Evolutionary conservation across 2,888 invertebrate species (phyloP), one percentile per base, ranked within the genome.

Genomic region (Prosapia bicincta): DNA sequence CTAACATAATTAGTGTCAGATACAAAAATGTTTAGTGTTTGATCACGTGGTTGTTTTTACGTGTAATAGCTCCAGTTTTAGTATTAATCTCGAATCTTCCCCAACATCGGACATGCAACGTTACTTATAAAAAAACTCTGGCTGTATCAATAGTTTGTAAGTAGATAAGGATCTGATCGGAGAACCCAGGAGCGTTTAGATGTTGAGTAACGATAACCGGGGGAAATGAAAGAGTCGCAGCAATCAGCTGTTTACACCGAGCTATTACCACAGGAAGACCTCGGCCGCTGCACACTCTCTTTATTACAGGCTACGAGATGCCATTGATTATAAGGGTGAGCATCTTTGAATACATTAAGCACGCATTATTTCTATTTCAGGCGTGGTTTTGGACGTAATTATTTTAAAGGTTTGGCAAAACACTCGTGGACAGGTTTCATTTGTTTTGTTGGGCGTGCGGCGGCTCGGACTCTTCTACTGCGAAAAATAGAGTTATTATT

Each of bases 191-290:
- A 38, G 38, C 38, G 38, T 9, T 38, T 38, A 38, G 38, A 38
- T 38, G 38, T 38, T 38, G 10, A 38, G 15, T 9, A 2, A 38
- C 38, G 38, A 38, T 38, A 38, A 38, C 13, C 2, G 10, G 38
- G 15, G 38, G 38, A 38, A 38, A 38, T 38, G 38, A 38, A 38
- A 38, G 38, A 38, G 38, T 38, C 10, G 30, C 38, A 7, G 10
- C 38, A 38, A 38, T 38, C 38, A 38, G 38, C 38, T 72, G 72
- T 72, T 72, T 66, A 72, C 72, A 72, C 25, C 15, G 65, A 28
- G 25, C 66, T 30, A 67, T 72, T 72, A 72, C 38, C 66, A 30
- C 15, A 26, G 32, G 72, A 32, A 23, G 72, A n/a, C n/a, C n/a
- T 72, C 38, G 72, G 67, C 1, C 38, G 72, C 28, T 10, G 15